Evolutionary conservation across 2,113 vertebrate species (phyloP), one percentile per base, ranked within the genome.

Genomic region (Cololabis saira): DNA sequence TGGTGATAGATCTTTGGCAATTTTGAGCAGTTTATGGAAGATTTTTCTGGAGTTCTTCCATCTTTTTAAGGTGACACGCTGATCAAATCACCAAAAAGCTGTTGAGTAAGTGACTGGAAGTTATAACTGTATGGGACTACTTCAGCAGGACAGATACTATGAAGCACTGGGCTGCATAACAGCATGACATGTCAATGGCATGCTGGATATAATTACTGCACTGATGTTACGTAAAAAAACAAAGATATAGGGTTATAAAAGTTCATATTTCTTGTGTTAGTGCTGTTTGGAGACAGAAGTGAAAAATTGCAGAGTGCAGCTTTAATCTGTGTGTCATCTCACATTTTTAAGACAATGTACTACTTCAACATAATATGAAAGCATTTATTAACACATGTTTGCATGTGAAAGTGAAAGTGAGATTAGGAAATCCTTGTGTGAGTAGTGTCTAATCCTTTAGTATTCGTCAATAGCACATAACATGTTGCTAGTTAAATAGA

Each of bases 381-480:
- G 7, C 80, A 55, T 45, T 21, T 43, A 54, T 45, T 49, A 52
- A 57, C 14, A 27, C 47, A 49, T 81, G 62, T 54, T 59, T 90
- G 74, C 76, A 87, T 82, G 82, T 63, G 42, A 60, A 63, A 58
- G 67, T 83, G 11, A 76, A 45, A 11, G 73, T 80, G 44, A 41
- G 56, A n/a, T 47, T 78, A 76, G 54, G 42, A 11, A 42, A 55
- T 59, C 71, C 1, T 80, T 75, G 63, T 71, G 16, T 71, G 41
- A 61, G 65, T 80, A 75, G 74, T 65, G 12, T 33, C 45, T 64
- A 57, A 17, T 45, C 50, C 49, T 66, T 73, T 45, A 16, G 50
- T 17, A 49, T 66, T 74, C 15, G 59, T 69, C 61, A 58, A 52
- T 71, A 77, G 57, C 24, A 54, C 56, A 41, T 27, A 37, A 48